Percentiles rank a stretch among this genome's conserved stretches.
These are phyloP conservation scores for Mastomys coucha DNA, from an alignment of 2,113 vertebrate genomes.

Conservation along the genomic window DNA sequence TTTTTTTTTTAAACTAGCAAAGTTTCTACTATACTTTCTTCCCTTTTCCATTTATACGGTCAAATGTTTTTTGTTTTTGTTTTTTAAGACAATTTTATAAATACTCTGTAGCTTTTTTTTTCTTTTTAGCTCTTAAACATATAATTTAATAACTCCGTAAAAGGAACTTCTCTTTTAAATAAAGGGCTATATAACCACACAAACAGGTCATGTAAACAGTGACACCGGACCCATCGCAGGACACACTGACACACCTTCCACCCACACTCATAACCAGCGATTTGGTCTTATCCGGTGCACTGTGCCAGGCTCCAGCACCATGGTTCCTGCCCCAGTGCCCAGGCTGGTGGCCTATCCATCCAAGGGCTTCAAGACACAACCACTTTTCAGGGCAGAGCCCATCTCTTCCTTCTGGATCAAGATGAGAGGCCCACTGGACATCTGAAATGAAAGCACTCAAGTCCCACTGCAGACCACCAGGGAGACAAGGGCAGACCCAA, in stretches of 20 bases:
- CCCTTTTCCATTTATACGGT: slow-evolving; percentile 88
- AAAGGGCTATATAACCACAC: slow-evolving; percentile 92
- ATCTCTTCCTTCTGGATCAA: not conserved
- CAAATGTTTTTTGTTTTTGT: slow-evolving; percentile 85
- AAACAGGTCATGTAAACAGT: slow-evolving; percentile 91
- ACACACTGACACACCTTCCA: slow-evolving; percentile 88
- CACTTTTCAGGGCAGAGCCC: not conserved
- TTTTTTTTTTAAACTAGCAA: slow-evolving; percentile 90
- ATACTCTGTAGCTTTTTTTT: slow-evolving; percentile 84
- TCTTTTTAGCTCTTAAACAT: slow-evolving; percentile 88
- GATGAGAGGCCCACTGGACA: not conserved
- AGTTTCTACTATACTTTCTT: slow-evolving; percentile 91
- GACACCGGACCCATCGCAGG: slow-evolving; percentile 83
- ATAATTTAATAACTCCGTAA: slow-evolving; percentile 90
- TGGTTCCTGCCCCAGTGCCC: slow-evolving; percentile 72
- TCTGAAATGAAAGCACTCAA: not conserved
- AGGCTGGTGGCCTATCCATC: not conserved
- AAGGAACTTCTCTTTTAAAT: slow-evolving; percentile 89
- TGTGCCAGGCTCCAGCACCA: slow-evolving; percentile 86
- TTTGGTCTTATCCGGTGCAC: slow-evolving; percentile 93
- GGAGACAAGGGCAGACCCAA: not conserved
- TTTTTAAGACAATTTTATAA: slow-evolving; percentile 88
- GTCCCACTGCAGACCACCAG: not conserved
- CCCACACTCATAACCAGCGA: slow-evolving; percentile 84
- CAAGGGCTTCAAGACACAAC: not conserved